phyloP scores from a whole-genome alignment of 37 sponge, comb jelly and placozoan species.

The Theonella swinhoei region DNA sequence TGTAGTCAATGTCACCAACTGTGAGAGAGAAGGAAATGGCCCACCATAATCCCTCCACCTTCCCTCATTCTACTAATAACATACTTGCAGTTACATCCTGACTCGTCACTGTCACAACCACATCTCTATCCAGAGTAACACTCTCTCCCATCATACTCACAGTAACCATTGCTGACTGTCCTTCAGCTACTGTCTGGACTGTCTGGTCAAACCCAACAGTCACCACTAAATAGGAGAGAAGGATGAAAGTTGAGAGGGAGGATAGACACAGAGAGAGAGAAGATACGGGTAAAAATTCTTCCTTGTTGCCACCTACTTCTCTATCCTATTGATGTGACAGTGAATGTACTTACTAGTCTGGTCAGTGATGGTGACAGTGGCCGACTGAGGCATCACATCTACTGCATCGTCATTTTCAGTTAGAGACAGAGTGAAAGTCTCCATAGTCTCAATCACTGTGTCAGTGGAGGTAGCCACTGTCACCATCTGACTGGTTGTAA shows the following conservation, averaged over 20 bases:
- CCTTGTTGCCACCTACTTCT: background rate
- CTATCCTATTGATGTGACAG: background rate
- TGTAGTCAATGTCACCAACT: too few species aligned
- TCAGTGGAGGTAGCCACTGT: background rate
- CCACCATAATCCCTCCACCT: too few species aligned
- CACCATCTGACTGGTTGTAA: background rate
- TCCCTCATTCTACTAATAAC: too few species aligned
- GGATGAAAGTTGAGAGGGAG: background rate
- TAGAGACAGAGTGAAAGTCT: background rate
- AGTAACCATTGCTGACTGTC: too few species aligned
- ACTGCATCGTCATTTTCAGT: background rate
- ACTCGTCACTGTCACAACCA: too few species aligned
- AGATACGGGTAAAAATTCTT: background rate
- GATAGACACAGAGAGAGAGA: background rate
- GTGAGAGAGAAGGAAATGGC: too few species aligned
- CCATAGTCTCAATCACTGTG: background rate
- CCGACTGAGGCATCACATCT: background rate
- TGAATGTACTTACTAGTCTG: background rate
- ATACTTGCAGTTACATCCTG: too few species aligned
- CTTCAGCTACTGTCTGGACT: too few species aligned
- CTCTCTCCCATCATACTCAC: too few species aligned
- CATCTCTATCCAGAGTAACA: too few species aligned
- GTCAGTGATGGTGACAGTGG: background rate
- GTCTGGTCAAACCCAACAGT: conserved; percentile 17
- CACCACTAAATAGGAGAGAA: background rate